Evolutionary conservation across 30 jellyfish, hydroid and myxozoan genomes (phyloP), one percentile per base, ranked within the genome.

Genomic region (Sanderia malayensis): DNA sequence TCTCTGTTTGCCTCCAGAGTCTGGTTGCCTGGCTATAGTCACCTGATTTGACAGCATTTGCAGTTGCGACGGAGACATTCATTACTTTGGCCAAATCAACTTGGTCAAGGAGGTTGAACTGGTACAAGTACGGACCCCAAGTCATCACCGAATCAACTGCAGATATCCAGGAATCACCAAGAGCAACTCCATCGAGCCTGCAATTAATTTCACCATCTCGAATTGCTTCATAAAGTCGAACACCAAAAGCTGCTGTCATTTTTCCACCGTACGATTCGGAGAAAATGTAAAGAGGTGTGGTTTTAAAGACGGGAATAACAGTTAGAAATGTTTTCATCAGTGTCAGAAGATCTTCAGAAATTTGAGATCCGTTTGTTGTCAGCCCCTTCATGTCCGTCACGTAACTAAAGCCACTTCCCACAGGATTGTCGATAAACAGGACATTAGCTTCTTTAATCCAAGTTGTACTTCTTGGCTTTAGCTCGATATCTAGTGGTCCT

Each of bases 131-230:
- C 4, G 96, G 96, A 17, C 87, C 96, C 96, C 96, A 87, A 19
- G 96, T 87, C 58, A 73, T 69, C 4, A 87, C 96, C n/a, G 96
- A 87, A 67, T 87, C 96, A 31, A 87, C 92, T 41, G 92, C 83
- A 15, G 96, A 87, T 53, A 87, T 87, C 96, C 96, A 87, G 27
- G 96, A 87, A 46, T 87, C 96, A 25, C 96, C 96, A 1, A 87
- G 79, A 0, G 95, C 96, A 46, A 87, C 96, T 15, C 96, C 96
- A 11, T 45, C 75, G n/a, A 87, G 58, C n/a, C 65, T 73, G 58
- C 91, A 80, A 2, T 71, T 32, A 1, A 87, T 87, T 41, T 87
- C 88, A 58, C 81, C 79, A 4, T 34, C 31, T 28, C 33, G 26
- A 7, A 73, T 80, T 2, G 92, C 96, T 65, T 67, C 84, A 44